Percentiles rank a stretch among this genome's conserved stretches.
Conservation (phyloP, 2,113 vertebrate genomes). For the Sander lucioperca region DNA sequence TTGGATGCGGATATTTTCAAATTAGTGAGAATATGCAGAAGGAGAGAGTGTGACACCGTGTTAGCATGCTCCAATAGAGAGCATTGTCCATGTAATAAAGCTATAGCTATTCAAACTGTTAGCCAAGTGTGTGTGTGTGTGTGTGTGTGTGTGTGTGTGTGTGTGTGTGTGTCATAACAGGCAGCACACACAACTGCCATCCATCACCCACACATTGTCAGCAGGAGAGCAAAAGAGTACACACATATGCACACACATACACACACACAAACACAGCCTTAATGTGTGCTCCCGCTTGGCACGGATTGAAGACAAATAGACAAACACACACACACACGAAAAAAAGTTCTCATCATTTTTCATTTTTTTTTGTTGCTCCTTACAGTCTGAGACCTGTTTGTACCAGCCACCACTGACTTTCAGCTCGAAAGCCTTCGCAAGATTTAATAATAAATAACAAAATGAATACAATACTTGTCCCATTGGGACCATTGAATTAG, state of each 20-base stretch:
- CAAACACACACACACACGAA: slow-evolving; percentile 22
- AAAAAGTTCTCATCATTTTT: slow-evolving; percentile 53
- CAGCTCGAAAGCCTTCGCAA: background rate
- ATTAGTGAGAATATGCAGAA: slow-evolving; percentile 40
- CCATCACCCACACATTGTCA: slow-evolving; percentile 79
- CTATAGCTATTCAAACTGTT: slow-evolving; percentile 47
- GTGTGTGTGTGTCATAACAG: slow-evolving; percentile 76
- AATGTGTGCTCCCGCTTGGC: slow-evolving; percentile 46
- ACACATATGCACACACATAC: slow-evolving; percentile 37
- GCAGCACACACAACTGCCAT: slow-evolving; percentile 68
- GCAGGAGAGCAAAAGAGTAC: slow-evolving; percentile 70
- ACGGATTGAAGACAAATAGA: slow-evolving; percentile 42
- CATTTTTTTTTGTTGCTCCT: slow-evolving; percentile 57
- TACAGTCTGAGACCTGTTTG: slow-evolving; percentile 34
- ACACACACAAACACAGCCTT: slow-evolving; percentile 24
- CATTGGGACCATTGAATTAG: background rate
- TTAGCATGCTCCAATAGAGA: slow-evolving; percentile 70
- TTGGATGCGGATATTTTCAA: slow-evolving; percentile 26
- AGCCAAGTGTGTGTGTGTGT: slow-evolving; percentile 44
- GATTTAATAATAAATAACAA: slow-evolving; percentile 12
- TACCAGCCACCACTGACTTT: background rate
- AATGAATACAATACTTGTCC: slow-evolving; percentile 4
- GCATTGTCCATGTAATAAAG: slow-evolving; percentile 57
- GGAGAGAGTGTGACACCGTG: slow-evolving; percentile 53
- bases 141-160: slow-evolving; percentile 58